These are phyloP conservation scores for Andinoacara biseriatus DNA, from an alignment of 2,113 vertebrate genomes.

Conservation along the genomic window DNA sequence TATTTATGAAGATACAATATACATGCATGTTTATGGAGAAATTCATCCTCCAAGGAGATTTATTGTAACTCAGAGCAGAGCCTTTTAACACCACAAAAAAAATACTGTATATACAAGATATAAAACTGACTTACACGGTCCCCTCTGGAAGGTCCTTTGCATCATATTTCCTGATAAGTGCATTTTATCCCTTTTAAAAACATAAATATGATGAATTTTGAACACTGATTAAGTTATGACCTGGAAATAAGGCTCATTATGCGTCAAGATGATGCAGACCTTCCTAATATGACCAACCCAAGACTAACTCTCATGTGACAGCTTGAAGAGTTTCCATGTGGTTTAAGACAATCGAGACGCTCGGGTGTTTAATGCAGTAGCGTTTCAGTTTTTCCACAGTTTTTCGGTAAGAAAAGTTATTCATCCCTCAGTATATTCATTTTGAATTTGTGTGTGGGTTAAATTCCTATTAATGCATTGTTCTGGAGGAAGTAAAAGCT, in stretches of 20 bases:
- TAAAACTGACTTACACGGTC: too few species aligned
- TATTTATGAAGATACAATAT: background rate
- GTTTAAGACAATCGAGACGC: background rate
- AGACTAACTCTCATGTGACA: background rate
- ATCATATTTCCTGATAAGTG: background rate
- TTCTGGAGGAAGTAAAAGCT: background rate
- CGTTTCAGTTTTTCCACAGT: background rate
- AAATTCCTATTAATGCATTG: background rate
- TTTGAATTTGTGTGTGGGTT: constrained; percentile 1
- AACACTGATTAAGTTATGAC: background rate
- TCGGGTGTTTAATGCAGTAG: background rate
- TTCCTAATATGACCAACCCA: background rate
- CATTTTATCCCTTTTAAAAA: too few species aligned
- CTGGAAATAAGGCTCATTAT: background rate
- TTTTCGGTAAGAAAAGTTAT: background rate
- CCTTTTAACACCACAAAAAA: background rate
- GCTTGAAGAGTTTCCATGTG: constrained; percentile 2
- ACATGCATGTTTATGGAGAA: background rate
- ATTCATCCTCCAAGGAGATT: background rate
- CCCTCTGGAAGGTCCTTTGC: background rate
- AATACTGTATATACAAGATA: too few species aligned
- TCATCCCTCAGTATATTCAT: background rate
- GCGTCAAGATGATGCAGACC: background rate
- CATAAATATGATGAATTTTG: background rate
- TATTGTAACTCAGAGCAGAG: background rate